phyloP scores from a whole-genome alignment of 2,797 vertebrate genomes.

The Epinephelus awoara region DNA sequence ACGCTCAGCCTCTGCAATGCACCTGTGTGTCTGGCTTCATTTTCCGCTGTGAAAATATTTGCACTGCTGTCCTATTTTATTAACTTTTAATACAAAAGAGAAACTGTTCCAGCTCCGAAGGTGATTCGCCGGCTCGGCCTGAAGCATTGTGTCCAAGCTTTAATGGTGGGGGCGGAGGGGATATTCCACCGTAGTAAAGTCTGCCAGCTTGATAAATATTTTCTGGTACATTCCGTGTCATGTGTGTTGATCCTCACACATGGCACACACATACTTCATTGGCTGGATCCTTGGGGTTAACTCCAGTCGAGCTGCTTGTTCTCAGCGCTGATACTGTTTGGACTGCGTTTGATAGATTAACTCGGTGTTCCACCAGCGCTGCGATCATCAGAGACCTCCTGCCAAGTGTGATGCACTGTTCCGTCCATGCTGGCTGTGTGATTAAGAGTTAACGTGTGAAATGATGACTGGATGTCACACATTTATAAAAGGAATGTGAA shows the following conservation, averaged over 20 bases:
- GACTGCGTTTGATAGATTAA: slow-evolving; percentile 42
- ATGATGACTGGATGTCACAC: background rate
- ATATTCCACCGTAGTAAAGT: slow-evolving; percentile 32
- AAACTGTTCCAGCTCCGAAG: slow-evolving; percentile 62
- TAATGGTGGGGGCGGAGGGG: slow-evolving; percentile 15
- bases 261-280: slow-evolving; percentile 47
- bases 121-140: slow-evolving; percentile 42
- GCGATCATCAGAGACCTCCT: slow-evolving; percentile 24
- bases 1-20: slow-evolving; percentile 68
- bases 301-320: slow-evolving; percentile 49
- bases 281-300: slow-evolving; percentile 35
- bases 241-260: slow-evolving; percentile 57
- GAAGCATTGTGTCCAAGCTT: slow-evolving; percentile 44
- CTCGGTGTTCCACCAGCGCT: slow-evolving; percentile 8
- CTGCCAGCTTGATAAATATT: slow-evolving; percentile 64
- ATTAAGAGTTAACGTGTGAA: slow-evolving; percentile 14
- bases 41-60: slow-evolving; percentile 78
- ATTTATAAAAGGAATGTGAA: no score
- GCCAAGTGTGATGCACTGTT: slow-evolving; percentile 19
- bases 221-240: slow-evolving; percentile 47
- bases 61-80: slow-evolving; percentile 77
- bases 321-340: slow-evolving; percentile 48
- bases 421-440: background rate
- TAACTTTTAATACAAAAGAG: slow-evolving; percentile 79
- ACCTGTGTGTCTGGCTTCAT: slow-evolving; percentile 79